Conservation (phyloP, 2,888 invertebrate species). For the Brachynemurus nebulosus region DNA sequence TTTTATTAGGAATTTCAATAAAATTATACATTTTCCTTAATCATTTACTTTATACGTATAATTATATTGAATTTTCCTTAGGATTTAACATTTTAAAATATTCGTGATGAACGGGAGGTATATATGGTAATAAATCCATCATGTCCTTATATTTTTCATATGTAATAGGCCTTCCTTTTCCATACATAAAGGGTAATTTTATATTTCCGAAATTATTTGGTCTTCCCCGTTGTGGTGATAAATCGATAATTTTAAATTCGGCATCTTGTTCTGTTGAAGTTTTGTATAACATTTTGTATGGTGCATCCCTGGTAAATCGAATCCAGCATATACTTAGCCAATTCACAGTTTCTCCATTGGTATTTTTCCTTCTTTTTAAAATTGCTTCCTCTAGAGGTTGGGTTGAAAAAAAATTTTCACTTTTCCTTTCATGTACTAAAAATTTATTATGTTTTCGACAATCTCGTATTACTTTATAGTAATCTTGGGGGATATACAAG, state of each 20-base stretch:
- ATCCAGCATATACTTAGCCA: conserved; percentile 1
- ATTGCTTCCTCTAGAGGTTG: conserved; percentile 13
- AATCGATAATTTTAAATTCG: not conserved
- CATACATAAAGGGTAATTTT: not conserved
- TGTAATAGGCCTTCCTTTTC: not conserved
- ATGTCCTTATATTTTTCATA: not conserved
- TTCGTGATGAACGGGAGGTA: too few relatives aligned
- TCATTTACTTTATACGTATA: too few relatives aligned
- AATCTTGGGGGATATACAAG: conserved; percentile 12
- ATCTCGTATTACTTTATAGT: conserved; percentile 15
- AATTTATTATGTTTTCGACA: conserved; percentile 15
- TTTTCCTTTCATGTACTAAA: conserved; percentile 16
- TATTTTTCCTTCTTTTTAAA: conserved; percentile 9
- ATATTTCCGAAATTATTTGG: not conserved
- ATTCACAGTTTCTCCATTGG: not conserved
- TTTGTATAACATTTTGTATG: conserved; percentile 3
- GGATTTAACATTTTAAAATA: too few relatives aligned
- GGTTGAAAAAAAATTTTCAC: conserved; percentile 15
- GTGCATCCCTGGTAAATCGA: conserved; percentile 1
- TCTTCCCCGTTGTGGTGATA: not conserved
- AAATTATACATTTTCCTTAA: too few relatives aligned
- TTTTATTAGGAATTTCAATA: too few relatives aligned
- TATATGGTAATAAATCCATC: not conserved
- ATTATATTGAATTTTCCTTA: too few relatives aligned
- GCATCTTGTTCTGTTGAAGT: not conserved